Evolutionary conservation across 2,113 vertebrate species (phyloP).

Genomic region (Ammospiza caudacuta): DNA sequence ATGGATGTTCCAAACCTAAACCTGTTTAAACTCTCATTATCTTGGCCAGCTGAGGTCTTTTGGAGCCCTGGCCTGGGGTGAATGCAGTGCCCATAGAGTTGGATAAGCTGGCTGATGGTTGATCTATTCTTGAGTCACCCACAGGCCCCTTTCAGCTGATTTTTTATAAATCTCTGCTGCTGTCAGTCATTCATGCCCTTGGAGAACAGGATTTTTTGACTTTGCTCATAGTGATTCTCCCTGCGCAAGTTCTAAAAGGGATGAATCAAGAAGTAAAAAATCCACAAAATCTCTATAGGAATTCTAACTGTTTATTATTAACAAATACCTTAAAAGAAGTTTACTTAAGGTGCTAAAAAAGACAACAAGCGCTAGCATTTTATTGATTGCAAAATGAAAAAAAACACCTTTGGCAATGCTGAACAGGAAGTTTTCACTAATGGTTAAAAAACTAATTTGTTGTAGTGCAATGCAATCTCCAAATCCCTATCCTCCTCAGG

Average conservation of each 20-base stretch:
- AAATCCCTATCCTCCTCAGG: not conserved
- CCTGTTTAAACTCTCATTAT: not conserved
- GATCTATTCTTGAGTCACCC: not conserved
- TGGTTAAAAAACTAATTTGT: not conserved
- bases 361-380: accelerated
- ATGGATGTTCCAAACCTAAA: not conserved
- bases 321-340: not conserved
- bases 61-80: not conserved
- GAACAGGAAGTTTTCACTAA: not conserved
- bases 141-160: not conserved
- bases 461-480: not conserved
- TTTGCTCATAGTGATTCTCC: not conserved
- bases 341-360: not conserved
- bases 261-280: not conserved
- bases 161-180: not conserved
- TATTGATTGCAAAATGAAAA: not conserved
- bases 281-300: not conserved
- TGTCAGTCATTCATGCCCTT: not conserved
- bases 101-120: not conserved
- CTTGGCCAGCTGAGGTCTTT: not conserved
- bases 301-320: not conserved
- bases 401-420: not conserved
- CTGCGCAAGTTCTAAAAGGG: not conserved
- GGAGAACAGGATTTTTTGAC: not conserved
- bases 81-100: not conserved